Evolutionary conservation across 2,888 invertebrate genomes (phyloP).

Genomic region (Drosophila putrida): DNA sequence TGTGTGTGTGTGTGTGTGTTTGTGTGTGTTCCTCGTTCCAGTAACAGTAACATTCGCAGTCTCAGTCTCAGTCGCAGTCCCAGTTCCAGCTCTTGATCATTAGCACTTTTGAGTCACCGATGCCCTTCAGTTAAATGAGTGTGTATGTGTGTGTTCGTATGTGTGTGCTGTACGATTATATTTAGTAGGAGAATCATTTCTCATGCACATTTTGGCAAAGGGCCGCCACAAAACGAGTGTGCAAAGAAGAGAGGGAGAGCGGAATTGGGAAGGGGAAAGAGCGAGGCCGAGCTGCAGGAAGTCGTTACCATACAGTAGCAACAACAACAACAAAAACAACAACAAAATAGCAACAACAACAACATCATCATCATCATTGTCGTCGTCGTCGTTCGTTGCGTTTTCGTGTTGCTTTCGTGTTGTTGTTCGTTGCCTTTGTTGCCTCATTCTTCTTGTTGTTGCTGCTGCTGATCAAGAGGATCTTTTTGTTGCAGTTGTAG

Average conservation of each 20-base stretch:
- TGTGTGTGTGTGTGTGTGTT: conserved; percentile 12
- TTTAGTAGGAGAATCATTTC: conserved; percentile 46
- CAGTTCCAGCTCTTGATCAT: conserved; percentile 51
- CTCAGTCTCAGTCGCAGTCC: conserved; percentile 16
- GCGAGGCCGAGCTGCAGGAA: conserved; percentile 64
- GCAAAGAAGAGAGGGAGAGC: neutral
- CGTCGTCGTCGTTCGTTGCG: conserved; percentile 32
- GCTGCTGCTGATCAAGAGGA: conserved; percentile 39
- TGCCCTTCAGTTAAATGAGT: conserved; percentile 42
- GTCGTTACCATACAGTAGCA: conserved; percentile 67
- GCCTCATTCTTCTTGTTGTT: conserved; percentile 17
- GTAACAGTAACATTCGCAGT: conserved; percentile 37
- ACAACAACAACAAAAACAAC: conserved; percentile 29
- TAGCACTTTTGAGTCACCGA: conserved; percentile 70
- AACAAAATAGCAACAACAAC: conserved; percentile 24
- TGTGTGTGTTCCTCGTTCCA: conserved; percentile 46
- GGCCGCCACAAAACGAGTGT: conserved; percentile 2
- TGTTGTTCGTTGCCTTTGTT: conserved; percentile 43
- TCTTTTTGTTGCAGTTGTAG: conserved; percentile 45
- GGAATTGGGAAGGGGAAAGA: neutral
- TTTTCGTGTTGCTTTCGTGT: conserved; percentile 32
- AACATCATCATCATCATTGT: conserved; percentile 20
- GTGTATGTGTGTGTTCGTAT: neutral
- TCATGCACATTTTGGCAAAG: conserved; percentile 48
- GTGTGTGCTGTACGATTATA: conserved; percentile 13